Base-by-base conservation (phyloP, 1,140 invertebrate genomes). In the Prorops nasuta region DNA sequence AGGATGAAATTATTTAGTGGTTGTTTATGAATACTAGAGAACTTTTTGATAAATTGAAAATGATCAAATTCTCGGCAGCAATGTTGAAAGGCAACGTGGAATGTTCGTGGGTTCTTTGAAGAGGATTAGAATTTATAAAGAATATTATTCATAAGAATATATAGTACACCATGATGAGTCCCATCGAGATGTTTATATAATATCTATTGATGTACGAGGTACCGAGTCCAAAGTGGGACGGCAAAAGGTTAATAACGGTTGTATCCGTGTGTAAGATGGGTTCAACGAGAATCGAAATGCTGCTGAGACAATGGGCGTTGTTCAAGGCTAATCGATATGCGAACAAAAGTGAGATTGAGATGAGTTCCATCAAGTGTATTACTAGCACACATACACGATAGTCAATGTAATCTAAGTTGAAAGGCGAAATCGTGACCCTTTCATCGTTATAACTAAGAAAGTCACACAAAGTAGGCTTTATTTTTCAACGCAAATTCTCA, bases 181-280 rank as follows among this genome's bases (percentile, higher is more conserved):
- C 60, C 49, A 39, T 56, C 46, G 44, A 35, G 43, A 42, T 43
- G 57, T 51, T 37, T 37, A 42, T 48, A 20, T n/a, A n/a, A n/a
- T n/a, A n/a, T n/a, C n/a, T 55, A 39, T 42, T 3, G 7, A 16
- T 15, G 19, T 32, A 32, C 24, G 22, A 37, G 40, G 21, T 41
- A 18, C 31, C 39, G 14, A 19, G 31, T 37, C 15, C 34, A 37
- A 60, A 60, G 58, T 60, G 53, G 58, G 58, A 60, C 58, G 53
- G 21, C 49, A 56, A 60, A 60, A 60, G 58, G 58, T 60, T 60
- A 60, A n/a, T n/a, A n/a, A 60, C 58, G 58, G 58, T 60, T 60
- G 49, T 56, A 52, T 60, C 53, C 53, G 58, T 45, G 48, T 56
- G 49, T 49, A 41, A n/a, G n/a, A n/a, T 44, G 49, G 44, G 46